Base-by-base conservation (phyloP, 1,140 invertebrate genomes). In the Drosophila ogumai region DNA sequence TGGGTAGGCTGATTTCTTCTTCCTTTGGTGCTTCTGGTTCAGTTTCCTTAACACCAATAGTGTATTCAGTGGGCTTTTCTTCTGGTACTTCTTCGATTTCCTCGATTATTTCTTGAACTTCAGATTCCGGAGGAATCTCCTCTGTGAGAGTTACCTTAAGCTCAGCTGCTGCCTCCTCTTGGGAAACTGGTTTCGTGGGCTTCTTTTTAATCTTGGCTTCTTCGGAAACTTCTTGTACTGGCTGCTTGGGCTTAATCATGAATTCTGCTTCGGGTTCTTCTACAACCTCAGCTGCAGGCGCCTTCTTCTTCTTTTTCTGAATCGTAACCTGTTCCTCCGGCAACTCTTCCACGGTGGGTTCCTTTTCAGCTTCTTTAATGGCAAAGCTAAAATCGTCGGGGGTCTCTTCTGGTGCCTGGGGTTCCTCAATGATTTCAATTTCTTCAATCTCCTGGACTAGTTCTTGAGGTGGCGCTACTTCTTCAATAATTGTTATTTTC, bases 241-340 rank as follows among this genome's bases (percentile, higher is more conserved):
- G 59, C 56, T 90, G 81, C 65, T 90, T 82, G 3, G 79, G 54
- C 34, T 79, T 91, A 17, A 91, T 60, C 56, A 86, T 74, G 31
- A 92, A 81, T 73, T 90, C 82, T 9, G 78, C 87, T 59, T 91
- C 91, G 12, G 82, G 88, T n/a, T 92, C 79, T 75, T 93, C 91
- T 7, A 81, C 59, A 43, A 81, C 55, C 47, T 91, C 61, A 3
- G 75, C 59, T 15, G 72, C 54, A 1, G 67, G 59, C 2, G 56
- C 52, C 49, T 80, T 86, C 34, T 92, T 91, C 44, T 90, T 91
- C 19, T 90, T 91, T 49, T 75, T 54, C 34, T 78, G 74, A 7
- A 92, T 73, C 4, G 79, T 81, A 12, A 92, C 47, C 66, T 92
- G 67, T 66, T 87, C 78, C 57, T 91, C 90, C 3, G 79, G 85